phyloP scores from a whole-genome alignment of 2,797 vertebrate genomes.

The Premnoplex brunnescens region DNA sequence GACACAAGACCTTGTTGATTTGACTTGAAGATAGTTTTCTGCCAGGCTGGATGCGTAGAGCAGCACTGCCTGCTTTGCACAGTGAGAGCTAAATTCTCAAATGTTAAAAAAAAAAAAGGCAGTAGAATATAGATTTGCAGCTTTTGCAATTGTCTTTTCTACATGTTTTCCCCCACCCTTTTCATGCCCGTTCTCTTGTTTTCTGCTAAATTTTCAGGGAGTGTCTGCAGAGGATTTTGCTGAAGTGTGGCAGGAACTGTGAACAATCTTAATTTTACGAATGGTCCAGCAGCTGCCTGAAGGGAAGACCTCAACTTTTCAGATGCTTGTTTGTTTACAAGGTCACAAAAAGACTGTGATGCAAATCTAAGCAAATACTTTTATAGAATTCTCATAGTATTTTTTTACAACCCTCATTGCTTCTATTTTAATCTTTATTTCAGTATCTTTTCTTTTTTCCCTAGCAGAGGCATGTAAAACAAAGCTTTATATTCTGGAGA shows the following conservation, averaged over 20 bases:
- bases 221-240: neutral
- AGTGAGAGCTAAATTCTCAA: neutral
- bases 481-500: neutral
- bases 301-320: neutral
- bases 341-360: neutral
- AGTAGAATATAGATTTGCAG: neutral
- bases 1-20: neutral
- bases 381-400: neutral
- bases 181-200: neutral
- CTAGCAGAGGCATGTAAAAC: neutral
- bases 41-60: neutral
- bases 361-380: neutral
- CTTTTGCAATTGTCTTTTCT: neutral
- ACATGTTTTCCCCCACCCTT: neutral
- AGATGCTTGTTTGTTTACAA: neutral
- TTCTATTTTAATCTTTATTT: neutral
- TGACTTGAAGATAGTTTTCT: neutral
- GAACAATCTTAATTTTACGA: neutral
- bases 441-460: neutral
- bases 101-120: neutral
- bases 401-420: neutral
- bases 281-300: neutral
- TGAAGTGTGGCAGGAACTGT: neutral
- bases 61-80: neutral
- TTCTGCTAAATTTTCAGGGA: neutral